Evolutionary conservation across 2,113 vertebrate species (phyloP), one percentile per base, ranked within the genome.

Genomic region (Motacilla tschutschensis): DNA sequence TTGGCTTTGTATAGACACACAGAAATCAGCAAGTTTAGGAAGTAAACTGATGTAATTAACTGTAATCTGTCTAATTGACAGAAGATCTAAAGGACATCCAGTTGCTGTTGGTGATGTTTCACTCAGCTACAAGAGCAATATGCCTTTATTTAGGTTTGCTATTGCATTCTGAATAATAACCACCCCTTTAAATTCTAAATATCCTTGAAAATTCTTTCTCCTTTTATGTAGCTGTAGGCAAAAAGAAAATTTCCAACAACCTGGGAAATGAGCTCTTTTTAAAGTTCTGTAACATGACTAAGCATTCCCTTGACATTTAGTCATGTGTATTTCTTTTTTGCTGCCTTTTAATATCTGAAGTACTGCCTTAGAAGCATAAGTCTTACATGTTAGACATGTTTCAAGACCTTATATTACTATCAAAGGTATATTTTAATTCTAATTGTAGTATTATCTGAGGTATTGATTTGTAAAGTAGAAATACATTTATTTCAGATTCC

Each of bases 291-390:
- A 80, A 47, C 53, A 51, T 63, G 73, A 91, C 64, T 79, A 66
- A 83, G 60, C 64, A 59, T 80, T 87, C 82, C 57, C 64, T 87
- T 79, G 47, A 66, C 64, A 63, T 60, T 93, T 80, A 81, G 53
- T 79, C 57, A 58, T 51, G 18, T 50, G 71, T 63, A 41, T 76
- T 69, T 79, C 48, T 69, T 62, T 79, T 75, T 79, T 76, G 47
- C 69, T 71, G 41, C 10, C 2, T 79, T 79, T 90, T 70, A 62
- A 6, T 79, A 73, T 36, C 67, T 55, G 5, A 83, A 79, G 18
- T 83, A 10, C 33, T 73, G 31, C 44, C 35, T 51, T 46, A 82
- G 67, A 91, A 79, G n/a, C 75, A 44, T 24, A 67, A 60, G 22
- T 85, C 47, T n/a, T 79, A 26, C 2, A 44, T 50, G 8, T 33